These are phyloP conservation scores for Gymnosoma rotundatum DNA, from an alignment of 2,888 invertebrate species.

Conservation along the genomic window DNA sequence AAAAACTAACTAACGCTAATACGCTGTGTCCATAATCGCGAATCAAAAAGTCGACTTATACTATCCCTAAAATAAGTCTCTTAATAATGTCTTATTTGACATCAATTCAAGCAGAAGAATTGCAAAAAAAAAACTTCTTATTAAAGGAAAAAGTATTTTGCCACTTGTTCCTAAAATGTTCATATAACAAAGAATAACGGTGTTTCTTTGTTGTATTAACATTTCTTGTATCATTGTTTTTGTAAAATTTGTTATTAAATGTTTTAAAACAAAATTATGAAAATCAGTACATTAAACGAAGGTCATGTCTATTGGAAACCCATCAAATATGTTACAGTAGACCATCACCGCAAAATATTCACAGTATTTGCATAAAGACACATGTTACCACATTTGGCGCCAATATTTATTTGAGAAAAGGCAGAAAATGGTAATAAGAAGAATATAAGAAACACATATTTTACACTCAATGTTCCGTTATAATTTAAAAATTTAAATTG, in stretches of 20 bases:
- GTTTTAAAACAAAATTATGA: slow-evolving; percentile 40
- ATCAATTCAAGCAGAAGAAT: slow-evolving; percentile 28
- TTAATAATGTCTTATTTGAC: background rate
- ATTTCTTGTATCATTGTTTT: slow-evolving; percentile 2
- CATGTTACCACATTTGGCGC: slow-evolving; percentile 30
- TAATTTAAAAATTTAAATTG: background rate
- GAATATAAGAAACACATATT: background rate
- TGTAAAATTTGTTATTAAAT: background rate
- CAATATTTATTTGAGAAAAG: slow-evolving; percentile 20
- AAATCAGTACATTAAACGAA: slow-evolving; percentile 57
- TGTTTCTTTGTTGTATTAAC: background rate
- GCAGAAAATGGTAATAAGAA: background rate
- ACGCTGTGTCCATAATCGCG: too few species aligned
- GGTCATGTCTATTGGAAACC: slow-evolving; percentile 49
- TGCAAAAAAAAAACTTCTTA: background rate
- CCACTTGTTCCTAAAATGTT: slow-evolving; percentile 64
- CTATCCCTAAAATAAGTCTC: background rate
- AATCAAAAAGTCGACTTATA: background rate
- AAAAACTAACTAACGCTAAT: too few species aligned
- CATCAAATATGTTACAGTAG: background rate
- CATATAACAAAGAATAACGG: slow-evolving; percentile 53
- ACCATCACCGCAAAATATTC: slow-evolving; percentile 32
- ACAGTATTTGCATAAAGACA: slow-evolving; percentile 20
- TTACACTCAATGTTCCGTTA: background rate
- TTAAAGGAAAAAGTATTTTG: slow-evolving; percentile 52